Percentiles rank a stretch among this genome's conserved stretches.
Conservation (phyloP, 2,888 invertebrate genomes). For the Pantelozetes paolii region DNA sequence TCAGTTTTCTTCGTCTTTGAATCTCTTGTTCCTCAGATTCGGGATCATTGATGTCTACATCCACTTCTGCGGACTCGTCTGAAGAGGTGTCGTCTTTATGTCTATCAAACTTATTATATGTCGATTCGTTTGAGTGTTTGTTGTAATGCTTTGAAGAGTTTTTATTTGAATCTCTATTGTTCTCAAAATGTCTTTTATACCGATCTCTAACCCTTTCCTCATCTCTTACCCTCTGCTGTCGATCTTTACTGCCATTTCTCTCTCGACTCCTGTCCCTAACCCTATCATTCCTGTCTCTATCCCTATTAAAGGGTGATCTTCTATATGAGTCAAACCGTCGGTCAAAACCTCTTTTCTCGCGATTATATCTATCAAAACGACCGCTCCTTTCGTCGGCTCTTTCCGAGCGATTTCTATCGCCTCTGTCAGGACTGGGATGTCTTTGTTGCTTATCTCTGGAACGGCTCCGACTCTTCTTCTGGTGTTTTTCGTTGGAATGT, state of each 20-base stretch:
- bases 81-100: conserved; percentile 40
- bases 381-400: neutral
- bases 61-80: conserved; percentile 49
- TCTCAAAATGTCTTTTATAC: conserved; percentile 42
- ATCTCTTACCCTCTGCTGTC: conserved; percentile 45
- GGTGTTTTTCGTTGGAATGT: conserved; percentile 12
- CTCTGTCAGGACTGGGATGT: neutral
- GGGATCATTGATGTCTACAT: conserved; percentile 67
- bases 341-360: neutral
- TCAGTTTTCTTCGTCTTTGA: conserved; percentile 74
- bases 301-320: neutral
- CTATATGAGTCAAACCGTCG: neutral
- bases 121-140: neutral
- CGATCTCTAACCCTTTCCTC: conserved; percentile 46
- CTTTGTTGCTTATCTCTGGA: conserved; percentile 13
- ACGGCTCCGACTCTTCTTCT: neutral
- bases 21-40: conserved; percentile 86
- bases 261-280: neutral
- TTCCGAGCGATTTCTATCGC: conserved; percentile 9
- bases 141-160: conserved; percentile 37
- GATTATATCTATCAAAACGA: conserved; percentile 5
- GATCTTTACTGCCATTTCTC: neutral
- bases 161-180: conserved; percentile 44
- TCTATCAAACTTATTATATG: conserved; percentile 37
- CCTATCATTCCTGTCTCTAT: neutral